These are phyloP conservation scores for Alfaro cultratus DNA, from an alignment of 2,797 vertebrate genomes.

Conservation along the genomic window DNA sequence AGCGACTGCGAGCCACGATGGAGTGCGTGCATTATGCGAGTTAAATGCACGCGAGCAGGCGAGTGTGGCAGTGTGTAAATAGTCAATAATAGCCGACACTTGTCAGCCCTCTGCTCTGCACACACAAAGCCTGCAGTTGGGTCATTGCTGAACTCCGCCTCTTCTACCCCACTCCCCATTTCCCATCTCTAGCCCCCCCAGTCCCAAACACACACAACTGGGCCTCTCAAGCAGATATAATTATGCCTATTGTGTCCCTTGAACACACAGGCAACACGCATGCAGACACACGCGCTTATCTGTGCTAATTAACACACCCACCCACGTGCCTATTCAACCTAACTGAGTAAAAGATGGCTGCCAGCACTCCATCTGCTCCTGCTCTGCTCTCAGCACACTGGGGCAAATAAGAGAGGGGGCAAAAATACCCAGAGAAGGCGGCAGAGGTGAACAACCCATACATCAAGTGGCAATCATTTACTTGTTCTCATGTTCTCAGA, in stretches of 20 bases:
- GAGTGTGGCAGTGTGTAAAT: slow-evolving; percentile 80
- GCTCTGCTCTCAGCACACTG: slow-evolving; percentile 55
- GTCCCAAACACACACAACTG: slow-evolving; percentile 32
- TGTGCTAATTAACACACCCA: slow-evolving; percentile 80
- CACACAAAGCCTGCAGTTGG: slow-evolving; percentile 82
- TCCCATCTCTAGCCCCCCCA: neutral
- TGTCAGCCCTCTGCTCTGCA: slow-evolving; percentile 81
- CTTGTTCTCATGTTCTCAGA: neutral
- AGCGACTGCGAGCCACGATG: neutral
- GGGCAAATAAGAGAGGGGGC: slow-evolving; percentile 50
- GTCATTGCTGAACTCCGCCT: slow-evolving; percentile 80
- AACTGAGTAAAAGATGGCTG: slow-evolving; percentile 80
- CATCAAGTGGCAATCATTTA: neutral
- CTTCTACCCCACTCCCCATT: slow-evolving; percentile 31
- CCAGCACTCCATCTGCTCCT: slow-evolving; percentile 80
- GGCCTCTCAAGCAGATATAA: slow-evolving; percentile 82
- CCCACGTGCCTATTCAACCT: slow-evolving; percentile 76
- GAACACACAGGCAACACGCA: slow-evolving; percentile 25
- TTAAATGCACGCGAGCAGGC: slow-evolving; percentile 66
- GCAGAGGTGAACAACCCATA: neutral
- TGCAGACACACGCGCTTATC: slow-evolving; percentile 45
- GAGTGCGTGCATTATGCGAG: slow-evolving; percentile 49
- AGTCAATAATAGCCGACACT: slow-evolving; percentile 85
- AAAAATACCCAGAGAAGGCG: slow-evolving; percentile 39
- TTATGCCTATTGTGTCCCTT: slow-evolving; percentile 82